phyloP scores from a whole-genome alignment of 2,797 vertebrate genomes.

The Falco rusticolus region DNA sequence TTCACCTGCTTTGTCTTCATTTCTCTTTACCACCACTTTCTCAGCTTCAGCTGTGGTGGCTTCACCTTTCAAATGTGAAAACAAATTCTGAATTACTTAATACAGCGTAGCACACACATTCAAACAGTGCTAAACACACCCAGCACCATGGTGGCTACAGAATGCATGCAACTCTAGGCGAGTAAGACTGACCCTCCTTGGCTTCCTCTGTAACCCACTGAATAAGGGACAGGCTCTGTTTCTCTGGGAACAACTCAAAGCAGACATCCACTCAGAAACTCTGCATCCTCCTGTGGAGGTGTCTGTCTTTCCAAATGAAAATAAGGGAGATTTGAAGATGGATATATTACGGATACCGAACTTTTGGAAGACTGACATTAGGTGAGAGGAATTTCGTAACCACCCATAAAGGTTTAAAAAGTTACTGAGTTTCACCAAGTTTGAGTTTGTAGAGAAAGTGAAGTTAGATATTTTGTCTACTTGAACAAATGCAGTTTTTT shows the following conservation, averaged over 20 bases:
- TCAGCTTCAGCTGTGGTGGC: not conserved
- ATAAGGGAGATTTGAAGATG: not conserved
- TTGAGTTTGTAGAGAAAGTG: not conserved
- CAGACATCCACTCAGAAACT: not conserved
- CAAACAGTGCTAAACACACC: not conserved
- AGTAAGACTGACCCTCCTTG: not conserved
- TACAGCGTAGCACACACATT: not conserved
- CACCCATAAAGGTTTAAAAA: not conserved
- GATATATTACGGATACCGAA: not conserved
- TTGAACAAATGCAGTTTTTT: not conserved
- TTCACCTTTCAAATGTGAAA: conserved; percentile 34
- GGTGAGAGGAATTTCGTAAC: not conserved
- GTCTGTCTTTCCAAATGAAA: not conserved
- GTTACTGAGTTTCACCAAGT: not conserved
- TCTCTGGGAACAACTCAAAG: not conserved
- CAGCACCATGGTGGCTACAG: not conserved
- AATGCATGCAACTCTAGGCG: not conserved
- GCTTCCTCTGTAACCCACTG: not conserved
- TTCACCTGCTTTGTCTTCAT: not conserved
- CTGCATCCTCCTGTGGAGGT: not conserved
- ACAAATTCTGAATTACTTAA: not conserved
- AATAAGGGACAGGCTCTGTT: not conserved
- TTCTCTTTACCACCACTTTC: not conserved
- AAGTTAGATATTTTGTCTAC: not conserved
- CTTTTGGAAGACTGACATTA: not conserved